Evolutionary conservation across 1,140 invertebrate species (phyloP).

Genomic region (Dendrolimus punctatus): DNA sequence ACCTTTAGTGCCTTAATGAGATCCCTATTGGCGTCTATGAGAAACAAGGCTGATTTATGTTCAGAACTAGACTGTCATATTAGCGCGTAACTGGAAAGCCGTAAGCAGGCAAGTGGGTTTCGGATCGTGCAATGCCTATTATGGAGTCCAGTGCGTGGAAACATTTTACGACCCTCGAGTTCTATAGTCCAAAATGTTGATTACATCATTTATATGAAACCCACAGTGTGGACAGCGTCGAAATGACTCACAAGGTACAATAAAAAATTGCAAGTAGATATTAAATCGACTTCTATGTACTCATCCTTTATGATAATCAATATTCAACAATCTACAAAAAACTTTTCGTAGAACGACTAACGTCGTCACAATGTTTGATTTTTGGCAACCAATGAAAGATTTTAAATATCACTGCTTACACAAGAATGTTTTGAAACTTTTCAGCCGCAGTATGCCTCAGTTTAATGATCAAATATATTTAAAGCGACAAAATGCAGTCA

Average conservation of each 20-base stretch:
- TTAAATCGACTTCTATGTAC: conserved; percentile 5
- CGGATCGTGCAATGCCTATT: conserved; percentile 57
- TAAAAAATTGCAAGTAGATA: conserved; percentile 12
- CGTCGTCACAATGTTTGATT: too few relatives aligned
- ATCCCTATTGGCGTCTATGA: too few relatives aligned
- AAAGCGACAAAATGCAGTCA: conserved; percentile 14
- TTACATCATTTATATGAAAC: conserved; percentile 37
- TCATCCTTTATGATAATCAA: not conserved
- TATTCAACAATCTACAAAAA: not conserved
- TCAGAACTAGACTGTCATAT: too few relatives aligned
- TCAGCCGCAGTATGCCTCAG: conserved; percentile 5
- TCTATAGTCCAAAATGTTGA: conserved; percentile 40
- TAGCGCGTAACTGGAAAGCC: conserved; percentile 27
- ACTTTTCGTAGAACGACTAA: too few relatives aligned
- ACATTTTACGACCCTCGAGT: conserved; percentile 38
- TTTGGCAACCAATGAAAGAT: too few relatives aligned
- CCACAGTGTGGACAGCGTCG: conserved; percentile 16
- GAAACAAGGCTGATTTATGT: too few relatives aligned
- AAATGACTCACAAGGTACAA: conserved; percentile 20
- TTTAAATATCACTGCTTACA: too few relatives aligned
- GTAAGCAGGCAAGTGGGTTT: conserved; percentile 34
- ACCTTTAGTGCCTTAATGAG: too few relatives aligned
- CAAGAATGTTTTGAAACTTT: conserved; percentile 7
- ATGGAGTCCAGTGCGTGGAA: conserved; percentile 36
- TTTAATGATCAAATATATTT: conserved; percentile 14